Evolutionary conservation across 2,113 vertebrate genomes (phyloP).

Genomic region (Psophia crepitans): DNA sequence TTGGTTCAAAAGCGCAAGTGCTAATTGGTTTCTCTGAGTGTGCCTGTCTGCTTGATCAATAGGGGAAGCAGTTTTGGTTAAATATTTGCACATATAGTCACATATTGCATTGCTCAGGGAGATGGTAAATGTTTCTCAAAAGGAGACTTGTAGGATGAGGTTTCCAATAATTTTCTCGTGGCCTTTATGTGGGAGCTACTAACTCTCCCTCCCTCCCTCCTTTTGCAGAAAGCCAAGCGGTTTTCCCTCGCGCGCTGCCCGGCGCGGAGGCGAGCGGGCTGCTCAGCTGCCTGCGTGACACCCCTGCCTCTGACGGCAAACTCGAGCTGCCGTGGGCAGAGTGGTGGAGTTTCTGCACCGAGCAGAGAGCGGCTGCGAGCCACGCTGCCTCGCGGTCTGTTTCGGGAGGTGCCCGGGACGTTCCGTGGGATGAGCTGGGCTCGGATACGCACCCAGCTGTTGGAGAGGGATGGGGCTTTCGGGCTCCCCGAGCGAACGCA

Average conservation of each 20-base stretch:
- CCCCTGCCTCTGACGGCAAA: not conserved
- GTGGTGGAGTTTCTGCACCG: not conserved
- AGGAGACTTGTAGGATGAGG: not conserved
- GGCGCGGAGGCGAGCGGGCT: not conserved
- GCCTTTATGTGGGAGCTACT: slow-evolving; percentile 40
- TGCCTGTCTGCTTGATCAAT: slow-evolving; percentile 43
- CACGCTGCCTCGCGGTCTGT: accelerated
- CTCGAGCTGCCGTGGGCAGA: not conserved
- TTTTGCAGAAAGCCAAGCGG: not conserved
- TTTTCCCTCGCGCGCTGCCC: not conserved
- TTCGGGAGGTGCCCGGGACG: not conserved
- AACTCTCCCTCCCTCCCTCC: not conserved
- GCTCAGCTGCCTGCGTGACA: not conserved
- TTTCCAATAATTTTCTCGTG: slow-evolving; percentile 19
- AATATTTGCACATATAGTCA: slow-evolving; percentile 53
- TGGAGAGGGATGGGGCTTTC: not conserved
- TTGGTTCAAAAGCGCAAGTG: slow-evolving; percentile 47
- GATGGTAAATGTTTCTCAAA: slow-evolving; percentile 54
- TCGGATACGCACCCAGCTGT: not conserved
- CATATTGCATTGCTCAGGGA: slow-evolving; percentile 36
- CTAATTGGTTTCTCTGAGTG: slow-evolving; percentile 64
- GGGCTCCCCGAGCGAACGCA: not conserved
- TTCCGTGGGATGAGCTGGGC: not conserved
- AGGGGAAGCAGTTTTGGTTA: slow-evolving; percentile 51
- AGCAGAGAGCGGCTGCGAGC: not conserved